Evolutionary conservation across 1,140 invertebrate genomes (phyloP).

Genomic region (Bombus haemorrhoidalis): DNA sequence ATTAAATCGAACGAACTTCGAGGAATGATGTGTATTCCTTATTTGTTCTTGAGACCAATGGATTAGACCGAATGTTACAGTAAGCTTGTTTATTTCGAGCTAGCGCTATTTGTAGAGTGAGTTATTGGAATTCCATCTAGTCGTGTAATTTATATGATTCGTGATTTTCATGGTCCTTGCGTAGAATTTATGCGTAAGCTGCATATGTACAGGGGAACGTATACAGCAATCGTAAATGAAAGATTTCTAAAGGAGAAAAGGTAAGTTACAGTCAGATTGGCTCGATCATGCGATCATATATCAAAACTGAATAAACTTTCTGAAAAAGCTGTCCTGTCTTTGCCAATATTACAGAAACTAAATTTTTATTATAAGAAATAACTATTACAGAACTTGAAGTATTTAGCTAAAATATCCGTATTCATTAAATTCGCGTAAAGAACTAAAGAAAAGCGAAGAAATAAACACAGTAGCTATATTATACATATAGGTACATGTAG

Average conservation of each 20-base stretch:
- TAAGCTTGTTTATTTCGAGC: background rate
- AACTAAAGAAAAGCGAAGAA: too few species aligned
- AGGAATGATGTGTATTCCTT: background rate
- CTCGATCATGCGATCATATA: background rate
- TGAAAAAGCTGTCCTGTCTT: background rate
- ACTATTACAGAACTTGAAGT: background rate
- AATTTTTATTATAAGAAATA: too few species aligned
- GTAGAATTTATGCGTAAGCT: background rate
- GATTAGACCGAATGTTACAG: background rate
- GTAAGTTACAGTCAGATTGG: too few species aligned
- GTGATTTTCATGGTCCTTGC: background rate
- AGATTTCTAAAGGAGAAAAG: background rate
- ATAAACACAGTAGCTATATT: too few species aligned
- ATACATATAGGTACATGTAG: too few species aligned
- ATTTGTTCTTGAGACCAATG: background rate
- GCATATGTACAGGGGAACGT: too few species aligned
- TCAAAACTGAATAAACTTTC: background rate
- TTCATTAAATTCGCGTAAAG: too few species aligned
- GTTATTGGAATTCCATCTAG: background rate
- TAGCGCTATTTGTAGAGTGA: background rate
- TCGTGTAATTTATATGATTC: background rate
- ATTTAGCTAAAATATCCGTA: too few species aligned
- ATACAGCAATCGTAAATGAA: background rate
- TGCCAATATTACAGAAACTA: background rate
- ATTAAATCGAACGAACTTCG: background rate